Percentiles rank a stretch among this genome's conserved stretches.
Conservation (phyloP, 1,140 invertebrate genomes). For the Danaus melanippus region DNA sequence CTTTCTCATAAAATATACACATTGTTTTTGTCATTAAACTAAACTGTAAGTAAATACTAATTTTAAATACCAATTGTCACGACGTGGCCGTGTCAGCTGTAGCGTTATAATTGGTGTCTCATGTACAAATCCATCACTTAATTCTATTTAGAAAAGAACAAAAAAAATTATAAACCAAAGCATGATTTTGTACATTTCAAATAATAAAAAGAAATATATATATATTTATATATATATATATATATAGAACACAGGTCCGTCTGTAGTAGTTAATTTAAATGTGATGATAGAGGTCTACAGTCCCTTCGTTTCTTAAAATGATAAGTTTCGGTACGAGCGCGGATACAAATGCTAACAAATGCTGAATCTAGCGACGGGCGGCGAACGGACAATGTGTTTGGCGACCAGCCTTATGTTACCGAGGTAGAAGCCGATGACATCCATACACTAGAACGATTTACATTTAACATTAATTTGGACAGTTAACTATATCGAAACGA, state of each 20-base stretch:
- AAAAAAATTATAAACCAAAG: constrained; percentile 63
- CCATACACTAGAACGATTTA: too few species aligned
- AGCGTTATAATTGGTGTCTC: constrained; percentile 45
- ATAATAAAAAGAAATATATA: constrained; percentile 42
- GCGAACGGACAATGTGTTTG: not conserved
- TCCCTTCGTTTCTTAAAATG: constrained; percentile 64
- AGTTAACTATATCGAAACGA: too few species aligned
- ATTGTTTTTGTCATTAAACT: constrained; percentile 72
- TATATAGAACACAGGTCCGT: constrained; percentile 37
- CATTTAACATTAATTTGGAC: too few species aligned
- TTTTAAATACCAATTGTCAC: constrained; percentile 70
- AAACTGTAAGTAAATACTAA: constrained; percentile 72
- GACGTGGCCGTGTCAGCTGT: constrained; percentile 33
- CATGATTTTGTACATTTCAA: constrained; percentile 70
- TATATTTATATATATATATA: constrained; percentile 8
- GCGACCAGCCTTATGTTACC: not conserved
- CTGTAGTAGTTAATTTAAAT: constrained; percentile 52
- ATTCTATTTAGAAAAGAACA: constrained; percentile 65
- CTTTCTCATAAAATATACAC: constrained; percentile 72
- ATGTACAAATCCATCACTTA: constrained; percentile 66
- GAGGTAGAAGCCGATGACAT: too few species aligned
- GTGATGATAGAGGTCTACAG: constrained; percentile 69
- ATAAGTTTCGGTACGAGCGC: constrained; percentile 14
- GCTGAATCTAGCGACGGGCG: constrained; percentile 19
- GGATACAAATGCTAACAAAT: constrained; percentile 27